Conservation (phyloP, 2,888 invertebrate genomes). For the Stenchaetothrips biformis region DNA sequence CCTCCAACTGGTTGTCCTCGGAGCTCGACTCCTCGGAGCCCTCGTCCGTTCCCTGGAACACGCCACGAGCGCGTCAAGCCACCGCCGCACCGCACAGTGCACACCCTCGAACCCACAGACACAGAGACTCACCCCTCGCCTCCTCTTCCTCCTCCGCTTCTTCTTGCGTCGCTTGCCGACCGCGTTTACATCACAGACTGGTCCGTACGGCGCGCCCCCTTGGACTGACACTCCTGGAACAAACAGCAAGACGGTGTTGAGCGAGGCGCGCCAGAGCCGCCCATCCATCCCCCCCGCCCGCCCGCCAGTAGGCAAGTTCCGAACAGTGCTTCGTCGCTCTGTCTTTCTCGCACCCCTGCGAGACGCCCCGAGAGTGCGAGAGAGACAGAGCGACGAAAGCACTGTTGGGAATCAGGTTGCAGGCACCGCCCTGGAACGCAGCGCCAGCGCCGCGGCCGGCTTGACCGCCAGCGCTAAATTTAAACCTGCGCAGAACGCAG, state of each 20-base stretch:
- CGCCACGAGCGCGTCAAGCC: background rate
- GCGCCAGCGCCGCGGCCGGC: too few relatives aligned
- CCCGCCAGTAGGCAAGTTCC: too few relatives aligned
- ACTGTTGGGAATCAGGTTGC: too few relatives aligned
- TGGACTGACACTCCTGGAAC: constrained; percentile 17
- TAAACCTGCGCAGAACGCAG: too few relatives aligned
- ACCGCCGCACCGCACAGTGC: background rate
- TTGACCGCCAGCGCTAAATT: too few relatives aligned
- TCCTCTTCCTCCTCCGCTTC: constrained; percentile 20
- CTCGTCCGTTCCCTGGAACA: background rate
- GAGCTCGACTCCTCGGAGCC: constrained; percentile 11
- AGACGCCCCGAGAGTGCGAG: too few relatives aligned
- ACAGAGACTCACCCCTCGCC: background rate
- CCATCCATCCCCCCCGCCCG: too few relatives aligned
- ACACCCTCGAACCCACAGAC: background rate
- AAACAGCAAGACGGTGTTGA: background rate
- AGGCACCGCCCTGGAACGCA: too few relatives aligned
- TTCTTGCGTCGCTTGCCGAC: constrained; percentile 6
- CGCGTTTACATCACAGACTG: constrained; percentile 6
- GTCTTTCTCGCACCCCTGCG: too few relatives aligned
- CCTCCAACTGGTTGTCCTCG: constrained; percentile 16
- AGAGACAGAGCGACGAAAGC: too few relatives aligned
- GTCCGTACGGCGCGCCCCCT: background rate
- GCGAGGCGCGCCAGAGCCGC: too few relatives aligned
- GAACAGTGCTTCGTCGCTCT: too few relatives aligned